Evolutionary conservation across 1,140 invertebrate genomes (phyloP).

Genomic region (Neuroterus valhalla): DNA sequence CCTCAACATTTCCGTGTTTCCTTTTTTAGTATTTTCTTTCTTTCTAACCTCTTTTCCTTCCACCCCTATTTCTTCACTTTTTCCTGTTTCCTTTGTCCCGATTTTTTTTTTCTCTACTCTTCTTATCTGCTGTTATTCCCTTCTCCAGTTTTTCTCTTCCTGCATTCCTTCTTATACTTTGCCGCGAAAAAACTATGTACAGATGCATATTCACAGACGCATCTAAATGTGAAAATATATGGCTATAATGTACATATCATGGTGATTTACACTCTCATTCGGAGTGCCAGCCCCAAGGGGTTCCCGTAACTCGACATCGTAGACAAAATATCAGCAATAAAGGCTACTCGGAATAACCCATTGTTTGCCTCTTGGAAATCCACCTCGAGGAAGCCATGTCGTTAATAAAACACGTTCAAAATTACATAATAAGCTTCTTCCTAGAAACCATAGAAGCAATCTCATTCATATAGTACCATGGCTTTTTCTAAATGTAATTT

Average conservation of each 20-base stretch:
- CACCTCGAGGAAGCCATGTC: conserved; percentile 2
- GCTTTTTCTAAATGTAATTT: too few species aligned
- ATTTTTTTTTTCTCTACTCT: too few species aligned
- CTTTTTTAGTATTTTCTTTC: too few species aligned
- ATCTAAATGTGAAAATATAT: background rate
- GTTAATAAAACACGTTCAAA: conserved; percentile 34
- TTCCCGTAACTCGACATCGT: conserved; percentile 33
- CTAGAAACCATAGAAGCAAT: conserved; percentile 32
- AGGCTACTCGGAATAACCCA: conserved; percentile 58
- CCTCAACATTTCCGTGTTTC: too few species aligned
- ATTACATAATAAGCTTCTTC: conserved; percentile 32
- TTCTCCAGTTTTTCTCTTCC: background rate
- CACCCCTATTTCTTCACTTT: too few species aligned
- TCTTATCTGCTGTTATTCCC: too few species aligned
- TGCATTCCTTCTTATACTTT: background rate
- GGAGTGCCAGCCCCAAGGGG: conserved; percentile 37
- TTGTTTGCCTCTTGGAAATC: conserved; percentile 44
- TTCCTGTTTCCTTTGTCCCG: too few species aligned
- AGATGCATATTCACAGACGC: background rate
- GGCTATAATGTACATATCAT: background rate
- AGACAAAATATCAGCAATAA: conserved; percentile 65
- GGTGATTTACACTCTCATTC: conserved; percentile 53
- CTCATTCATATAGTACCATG: too few species aligned
- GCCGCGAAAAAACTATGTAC: background rate
- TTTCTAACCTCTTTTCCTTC: too few species aligned